Base-by-base conservation (phyloP, 2,797 vertebrate genomes). In the Pipistrellus kuhlii region DNA sequence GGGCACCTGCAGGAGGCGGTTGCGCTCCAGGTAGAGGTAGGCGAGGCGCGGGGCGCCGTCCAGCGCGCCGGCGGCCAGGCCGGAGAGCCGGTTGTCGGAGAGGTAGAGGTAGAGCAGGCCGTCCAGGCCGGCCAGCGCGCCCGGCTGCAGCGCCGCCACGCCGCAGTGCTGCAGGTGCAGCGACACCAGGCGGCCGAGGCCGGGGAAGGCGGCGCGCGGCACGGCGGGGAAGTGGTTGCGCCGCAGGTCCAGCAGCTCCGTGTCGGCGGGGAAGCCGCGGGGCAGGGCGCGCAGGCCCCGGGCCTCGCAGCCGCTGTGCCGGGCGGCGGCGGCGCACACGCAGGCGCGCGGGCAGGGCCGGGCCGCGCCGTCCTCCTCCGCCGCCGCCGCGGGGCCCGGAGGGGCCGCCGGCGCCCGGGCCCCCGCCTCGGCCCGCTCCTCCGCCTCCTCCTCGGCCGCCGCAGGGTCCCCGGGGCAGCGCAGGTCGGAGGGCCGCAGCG, bases 21-120 rank as follows among this genome's bases (percentile, higher is more conserved):
- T 99, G 96, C 96, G 98, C 96, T 99, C 99, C 97, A 99, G 97
- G 96, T 99, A 98, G 0, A 99, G 98, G 97, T 99, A 99, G 27
- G 98, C 99, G 13, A 99, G 98, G 72, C 91, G 98, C 0, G 98
- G 98, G 17, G 98, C 98, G 6, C 99, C 99, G 95, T 98, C 97
- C 1, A 99, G 99, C 78, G 98, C 98, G 0, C 98, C 95, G 0
- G 98, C 98, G 0, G 90, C 98, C 95, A 99, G 97, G 3, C 98
- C 98, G 0, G 98, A 98, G 64, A 99, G 98, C 90, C 93, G 97
- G 76, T 99, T 99, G 97, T 99, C 53, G 0, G 99, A 99, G 80
- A 99, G 98, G 98, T 99, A 99, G 82, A 99, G 98, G 96, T 99
- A 99, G 71, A 99, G 95, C n/a, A 99, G 98, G 32, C 98, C 98